Evolutionary conservation across 2,888 invertebrate genomes (phyloP), one percentile per base, ranked within the genome.

Genomic region (Bombylius major): DNA sequence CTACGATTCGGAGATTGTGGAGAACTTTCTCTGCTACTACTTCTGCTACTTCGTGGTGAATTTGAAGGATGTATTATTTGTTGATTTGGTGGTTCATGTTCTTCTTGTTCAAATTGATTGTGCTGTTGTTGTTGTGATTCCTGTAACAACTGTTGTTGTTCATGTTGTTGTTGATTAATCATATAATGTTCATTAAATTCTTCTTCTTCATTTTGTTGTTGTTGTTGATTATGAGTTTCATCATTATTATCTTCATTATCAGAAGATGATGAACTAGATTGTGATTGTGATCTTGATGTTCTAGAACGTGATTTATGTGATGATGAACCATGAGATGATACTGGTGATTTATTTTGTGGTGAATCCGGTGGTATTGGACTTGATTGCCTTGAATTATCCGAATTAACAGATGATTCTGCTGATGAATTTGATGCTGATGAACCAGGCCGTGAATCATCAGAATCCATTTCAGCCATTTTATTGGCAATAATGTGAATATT

Each of bases 351-450:
- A 32, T 72, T 69, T 63, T 66, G 69, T 31, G 69, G 74, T 42
- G 73, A 71, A 56, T 53, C 48, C 34, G 51, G 51, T 13, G 58
- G 61, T 14, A 58, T 56, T 9, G 62, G 60, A 55, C 62, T 61
- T 4, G 65, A 69, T 53, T 69, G 66, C 9, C 60, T 56, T 6
- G 64, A 59, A 55, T 73, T 71, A 64, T 71, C 72, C 36, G 76
- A 76, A 36, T 76, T 76, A 58, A 75, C 75, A 6, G 76, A 77
- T 39, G 76, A 76, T 56, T 76, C 76, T 50, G 78, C 76, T 34
- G 79, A 78, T 58, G 77, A 72, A 67, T 53, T 66, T 50, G 68
- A 70, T 31, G 64, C 65, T 50, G 70, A 69, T 51, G 69, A 69
- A 55, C 68, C 71, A 50, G 69, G 66, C 34, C 66, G 65, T 13